A percentile compares a stretch with the other conserved stretches of the same genome.
phyloP scores from a whole-genome alignment of 2,113 vertebrate genomes.

The Theristicus caerulescens region DNA sequence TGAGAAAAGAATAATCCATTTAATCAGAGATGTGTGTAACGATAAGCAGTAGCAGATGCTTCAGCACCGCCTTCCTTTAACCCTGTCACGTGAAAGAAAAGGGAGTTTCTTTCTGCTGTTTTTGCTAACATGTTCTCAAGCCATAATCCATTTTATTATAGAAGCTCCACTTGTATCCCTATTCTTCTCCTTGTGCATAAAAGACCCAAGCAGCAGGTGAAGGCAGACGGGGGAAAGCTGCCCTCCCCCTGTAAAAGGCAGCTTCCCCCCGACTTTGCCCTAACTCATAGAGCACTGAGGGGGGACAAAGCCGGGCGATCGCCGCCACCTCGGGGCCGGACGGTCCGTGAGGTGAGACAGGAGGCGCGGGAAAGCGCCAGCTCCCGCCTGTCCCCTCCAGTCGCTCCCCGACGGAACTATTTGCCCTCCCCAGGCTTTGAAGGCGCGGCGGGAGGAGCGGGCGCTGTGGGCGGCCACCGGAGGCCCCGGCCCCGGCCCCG shows the following conservation, averaged over 20 bases:
- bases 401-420: rapidly evolving
- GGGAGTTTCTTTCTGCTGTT: background rate
- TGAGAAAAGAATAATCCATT: rapidly evolving
- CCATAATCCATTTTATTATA: background rate
- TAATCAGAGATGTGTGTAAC: rapidly evolving
- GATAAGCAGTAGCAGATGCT: background rate
- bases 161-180: background rate
- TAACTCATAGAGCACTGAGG: rapidly evolving
- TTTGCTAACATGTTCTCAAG: background rate
- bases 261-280: background rate
- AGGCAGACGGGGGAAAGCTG: rapidly evolving
- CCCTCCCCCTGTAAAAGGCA: background rate
- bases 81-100: rapidly evolving
- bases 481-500: rapidly evolving
- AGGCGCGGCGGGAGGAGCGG: rapidly evolving
- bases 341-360: no score
- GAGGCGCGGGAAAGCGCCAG: rapidly evolving
- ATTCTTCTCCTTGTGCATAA: rapidly evolving
- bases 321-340: rapidly evolving
- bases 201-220: no score
- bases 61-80: background rate
- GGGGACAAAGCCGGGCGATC: rapidly evolving
- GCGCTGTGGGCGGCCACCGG: rapidly evolving
- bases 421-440: rapidly evolving
- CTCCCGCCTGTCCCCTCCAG: rapidly evolving